phyloP scores from a whole-genome alignment of 2,888 invertebrate genomes.

The Apamea monoglypha region DNA sequence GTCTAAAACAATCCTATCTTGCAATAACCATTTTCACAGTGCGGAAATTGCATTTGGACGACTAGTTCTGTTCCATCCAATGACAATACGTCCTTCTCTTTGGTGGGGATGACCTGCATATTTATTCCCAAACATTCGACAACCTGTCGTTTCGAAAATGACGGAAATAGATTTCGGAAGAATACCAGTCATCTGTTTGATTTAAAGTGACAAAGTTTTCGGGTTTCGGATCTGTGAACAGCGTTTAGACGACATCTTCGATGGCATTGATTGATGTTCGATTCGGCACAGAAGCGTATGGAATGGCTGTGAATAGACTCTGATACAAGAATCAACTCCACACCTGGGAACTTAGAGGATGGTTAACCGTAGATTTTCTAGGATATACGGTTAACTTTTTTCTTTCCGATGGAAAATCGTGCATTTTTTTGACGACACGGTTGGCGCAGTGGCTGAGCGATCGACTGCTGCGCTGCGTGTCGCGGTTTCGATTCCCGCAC shows the following conservation, averaged over 20 bases:
- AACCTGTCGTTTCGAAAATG: not conserved
- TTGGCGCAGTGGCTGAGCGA: no score
- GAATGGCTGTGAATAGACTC: not conserved
- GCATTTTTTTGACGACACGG: no score
- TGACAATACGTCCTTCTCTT: not conserved
- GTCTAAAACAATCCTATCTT: not conserved
- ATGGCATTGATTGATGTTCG: not conserved
- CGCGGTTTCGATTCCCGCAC: no score
- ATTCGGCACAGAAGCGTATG: not conserved
- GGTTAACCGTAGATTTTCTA: not conserved
- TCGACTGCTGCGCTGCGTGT: no score
- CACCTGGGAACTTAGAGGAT: not conserved
- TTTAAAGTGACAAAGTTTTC: not conserved
- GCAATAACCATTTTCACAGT: not conserved
- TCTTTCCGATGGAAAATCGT: not conserved
- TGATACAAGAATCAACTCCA: not conserved
- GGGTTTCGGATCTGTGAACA: not conserved
- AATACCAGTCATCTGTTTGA: not conserved
- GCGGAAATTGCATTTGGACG: not conserved
- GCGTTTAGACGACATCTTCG: not conserved
- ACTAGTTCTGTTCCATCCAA: not conserved
- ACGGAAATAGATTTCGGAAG: not conserved
- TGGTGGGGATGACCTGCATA: not conserved
- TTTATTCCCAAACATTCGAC: not conserved
- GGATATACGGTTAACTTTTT: not conserved